These are phyloP conservation scores for Myotis daubentonii DNA, from an alignment of 2,797 vertebrate species.

Conservation along the genomic window DNA sequence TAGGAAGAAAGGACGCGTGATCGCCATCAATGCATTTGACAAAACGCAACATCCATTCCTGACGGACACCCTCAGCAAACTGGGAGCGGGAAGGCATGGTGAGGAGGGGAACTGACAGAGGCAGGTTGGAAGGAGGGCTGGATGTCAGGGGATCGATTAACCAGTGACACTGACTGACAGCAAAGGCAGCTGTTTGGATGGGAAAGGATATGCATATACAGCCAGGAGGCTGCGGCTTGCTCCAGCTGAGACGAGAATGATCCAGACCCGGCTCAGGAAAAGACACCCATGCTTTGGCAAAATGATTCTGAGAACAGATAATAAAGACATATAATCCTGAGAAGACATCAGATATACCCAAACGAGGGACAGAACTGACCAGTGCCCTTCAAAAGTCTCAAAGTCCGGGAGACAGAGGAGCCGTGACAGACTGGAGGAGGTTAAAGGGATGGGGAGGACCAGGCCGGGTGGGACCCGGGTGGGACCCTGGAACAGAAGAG, in stretches of 20 bases:
- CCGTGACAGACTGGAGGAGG: fast-evolving
- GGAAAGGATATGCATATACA: not conserved
- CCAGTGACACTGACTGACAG: not conserved
- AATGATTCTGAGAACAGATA: not conserved
- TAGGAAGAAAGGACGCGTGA: not conserved
- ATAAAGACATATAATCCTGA: not conserved
- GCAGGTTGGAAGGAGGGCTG: not conserved
- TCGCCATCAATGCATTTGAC: not conserved
- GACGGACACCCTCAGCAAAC: not conserved
- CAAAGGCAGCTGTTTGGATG: not conserved
- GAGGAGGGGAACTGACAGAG: not conserved
- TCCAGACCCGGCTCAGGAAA: not conserved
- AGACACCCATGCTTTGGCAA: not conserved
- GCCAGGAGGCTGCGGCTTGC: not conserved
- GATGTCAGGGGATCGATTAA: not conserved
- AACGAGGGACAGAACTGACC: not conserved
- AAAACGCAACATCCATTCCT: not conserved
- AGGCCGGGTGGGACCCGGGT: too few species aligned
- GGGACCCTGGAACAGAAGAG: too few species aligned
- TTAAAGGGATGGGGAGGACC: not conserved
- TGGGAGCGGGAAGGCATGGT: not conserved
- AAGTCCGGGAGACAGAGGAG: not conserved
- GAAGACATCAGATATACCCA: not conserved
- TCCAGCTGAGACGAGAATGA: not conserved
- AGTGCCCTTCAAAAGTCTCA: not conserved